A percentile compares a stretch with the other conserved stretches of the same genome.
These are phyloP conservation scores for Leptonema lineaticorne DNA, from an alignment of 1,140 invertebrate species.

Conservation along the genomic window DNA sequence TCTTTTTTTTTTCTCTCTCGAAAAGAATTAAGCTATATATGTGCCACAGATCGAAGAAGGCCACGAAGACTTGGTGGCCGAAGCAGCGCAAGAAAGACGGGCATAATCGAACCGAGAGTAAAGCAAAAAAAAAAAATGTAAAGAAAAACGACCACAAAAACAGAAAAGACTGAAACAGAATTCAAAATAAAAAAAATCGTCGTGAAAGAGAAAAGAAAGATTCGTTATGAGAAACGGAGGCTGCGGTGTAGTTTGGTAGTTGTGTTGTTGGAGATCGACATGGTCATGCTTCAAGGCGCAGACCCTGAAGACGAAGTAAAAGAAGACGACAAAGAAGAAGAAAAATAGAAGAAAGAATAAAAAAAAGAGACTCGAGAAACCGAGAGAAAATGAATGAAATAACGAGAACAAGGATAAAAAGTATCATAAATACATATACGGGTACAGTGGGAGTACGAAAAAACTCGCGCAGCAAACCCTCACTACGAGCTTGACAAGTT, in stretches of 20 bases:
- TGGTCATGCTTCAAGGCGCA: slow-evolving; percentile 20
- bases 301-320: slow-evolving; percentile 16
- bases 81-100: neutral
- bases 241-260: neutral
- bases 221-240: slow-evolving; percentile 19
- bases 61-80: neutral
- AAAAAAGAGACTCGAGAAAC: neutral
- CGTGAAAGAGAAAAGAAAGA: slow-evolving; percentile 15
- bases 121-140: neutral
- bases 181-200: neutral
- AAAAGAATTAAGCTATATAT: slow-evolving; percentile 22
- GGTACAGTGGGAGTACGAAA: too few relatives aligned
- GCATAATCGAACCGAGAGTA: neutral
- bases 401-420: slow-evolving; percentile 28
- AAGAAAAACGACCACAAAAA: neutral
- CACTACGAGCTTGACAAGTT: too few relatives aligned
- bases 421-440: slow-evolving; percentile 6
- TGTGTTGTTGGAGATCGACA: slow-evolving; percentile 13
- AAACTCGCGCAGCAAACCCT: too few relatives aligned
- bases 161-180: slow-evolving; percentile 3
- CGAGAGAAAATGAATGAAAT: slow-evolving; percentile 30
- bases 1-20: too few relatives aligned
- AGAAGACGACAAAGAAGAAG: too few relatives aligned
- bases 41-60: neutral
- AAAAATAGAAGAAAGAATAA: too few relatives aligned